Conservation (phyloP, 2,888 invertebrate species). For the Dolichopus griseipennis region DNA sequence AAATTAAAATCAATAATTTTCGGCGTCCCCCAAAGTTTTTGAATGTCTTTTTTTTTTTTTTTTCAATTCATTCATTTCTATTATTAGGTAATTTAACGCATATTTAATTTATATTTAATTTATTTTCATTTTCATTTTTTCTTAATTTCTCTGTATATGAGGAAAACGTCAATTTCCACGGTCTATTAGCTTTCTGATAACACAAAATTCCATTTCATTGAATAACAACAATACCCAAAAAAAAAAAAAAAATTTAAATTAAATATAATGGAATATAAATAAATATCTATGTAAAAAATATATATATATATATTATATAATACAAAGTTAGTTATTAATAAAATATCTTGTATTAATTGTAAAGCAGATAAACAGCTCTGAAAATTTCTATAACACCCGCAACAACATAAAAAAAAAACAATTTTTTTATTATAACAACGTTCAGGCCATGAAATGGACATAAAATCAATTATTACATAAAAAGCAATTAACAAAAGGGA, state of each 20-base stretch:
- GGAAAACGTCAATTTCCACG: slow-evolving; percentile 1
- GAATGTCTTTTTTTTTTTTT: not conserved
- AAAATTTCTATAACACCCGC: not conserved
- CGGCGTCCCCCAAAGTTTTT: too few relatives aligned
- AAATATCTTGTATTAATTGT: too few relatives aligned
- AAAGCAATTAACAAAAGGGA: not conserved
- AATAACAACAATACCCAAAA: not conserved
- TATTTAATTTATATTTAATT: not conserved
- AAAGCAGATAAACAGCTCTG: too few relatives aligned
- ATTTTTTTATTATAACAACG: not conserved
- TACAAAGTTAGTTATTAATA: too few relatives aligned
- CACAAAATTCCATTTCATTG: not conserved
- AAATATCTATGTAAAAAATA: too few relatives aligned
- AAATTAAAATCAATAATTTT: too few relatives aligned
- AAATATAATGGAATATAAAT: too few relatives aligned
- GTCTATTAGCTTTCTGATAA: slow-evolving; percentile 4
- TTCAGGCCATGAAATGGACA: not conserved
- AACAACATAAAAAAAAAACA: not conserved
- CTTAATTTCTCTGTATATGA: not conserved
- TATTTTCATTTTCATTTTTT: too few relatives aligned
- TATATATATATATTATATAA: too few relatives aligned
- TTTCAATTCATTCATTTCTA: not conserved
- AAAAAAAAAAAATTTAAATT: not conserved
- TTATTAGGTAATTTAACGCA: slow-evolving; percentile 3
- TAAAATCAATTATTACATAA: not conserved